Evolutionary conservation across 23 tunicate species (phyloP).

Genomic region (Phallusia fumigata): DNA sequence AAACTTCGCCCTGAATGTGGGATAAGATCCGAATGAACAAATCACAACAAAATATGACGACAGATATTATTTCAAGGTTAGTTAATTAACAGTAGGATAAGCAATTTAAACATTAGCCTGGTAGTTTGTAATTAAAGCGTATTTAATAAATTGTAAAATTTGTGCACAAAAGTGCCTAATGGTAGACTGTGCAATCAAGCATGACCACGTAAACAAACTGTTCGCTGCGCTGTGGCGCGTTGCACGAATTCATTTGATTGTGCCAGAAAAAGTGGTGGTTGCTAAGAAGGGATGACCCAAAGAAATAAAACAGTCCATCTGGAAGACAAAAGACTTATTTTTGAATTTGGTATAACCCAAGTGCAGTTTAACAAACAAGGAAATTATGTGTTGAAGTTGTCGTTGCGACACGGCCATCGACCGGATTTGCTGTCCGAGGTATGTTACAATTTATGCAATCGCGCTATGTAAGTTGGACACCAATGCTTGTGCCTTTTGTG

Average conservation of each 20-base stretch:
- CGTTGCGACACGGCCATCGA: conserved; percentile 62
- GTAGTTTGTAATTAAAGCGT: too few relatives aligned
- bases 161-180: neutral
- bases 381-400: conserved; percentile 45
- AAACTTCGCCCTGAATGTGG: too few relatives aligned
- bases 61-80: too few relatives aligned
- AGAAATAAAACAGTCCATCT: conserved; percentile 3
- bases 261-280: neutral
- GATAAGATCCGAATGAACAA: too few relatives aligned
- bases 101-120: too few relatives aligned
- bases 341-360: conserved; percentile 63
- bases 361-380: conserved; percentile 77
- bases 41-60: too few relatives aligned
- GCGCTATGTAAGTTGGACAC: neutral
- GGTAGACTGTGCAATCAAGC: neutral
- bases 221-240: neutral
- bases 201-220: neutral
- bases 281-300: neutral
- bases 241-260: neutral
- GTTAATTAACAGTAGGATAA: too few relatives aligned
- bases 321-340: conserved; percentile 68
- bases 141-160: neutral
- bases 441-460: neutral
- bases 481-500: neutral
- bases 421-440: conserved; percentile 65